Evolutionary conservation across 1,140 invertebrate species (phyloP).

Genomic region (Muscidifurax raptorellus): DNA sequence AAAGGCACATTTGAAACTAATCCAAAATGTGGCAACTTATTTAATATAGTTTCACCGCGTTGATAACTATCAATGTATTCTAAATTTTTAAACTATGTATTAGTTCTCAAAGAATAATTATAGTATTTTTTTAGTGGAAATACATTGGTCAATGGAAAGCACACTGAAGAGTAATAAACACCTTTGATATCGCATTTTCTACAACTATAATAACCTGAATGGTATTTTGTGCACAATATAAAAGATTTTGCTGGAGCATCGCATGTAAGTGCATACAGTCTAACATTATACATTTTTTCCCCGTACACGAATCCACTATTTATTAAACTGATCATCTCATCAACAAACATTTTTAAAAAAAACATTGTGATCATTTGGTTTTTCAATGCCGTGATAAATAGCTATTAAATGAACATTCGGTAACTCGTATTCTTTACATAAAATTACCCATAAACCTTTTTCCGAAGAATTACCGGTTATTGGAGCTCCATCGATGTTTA

Average conservation of each 20-base stretch:
- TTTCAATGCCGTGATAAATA: constrained; percentile 53
- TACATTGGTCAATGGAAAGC: constrained; percentile 57
- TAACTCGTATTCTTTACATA: constrained; percentile 41
- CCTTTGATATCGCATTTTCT: constrained; percentile 65
- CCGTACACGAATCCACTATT: constrained; percentile 37
- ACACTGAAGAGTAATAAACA: constrained; percentile 52
- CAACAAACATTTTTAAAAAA: constrained; percentile 56
- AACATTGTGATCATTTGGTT: constrained; percentile 49
- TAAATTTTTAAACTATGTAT: constrained; percentile 47
- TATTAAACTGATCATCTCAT: constrained; percentile 46
- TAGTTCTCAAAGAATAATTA: constrained; percentile 33
- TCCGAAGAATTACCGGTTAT: constrained; percentile 44
- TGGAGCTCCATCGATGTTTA: constrained; percentile 59
- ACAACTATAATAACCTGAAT: constrained; percentile 66
- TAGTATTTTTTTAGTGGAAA: constrained; percentile 12
- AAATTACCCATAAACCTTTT: constrained; percentile 57
- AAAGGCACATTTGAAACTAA: constrained; percentile 57
- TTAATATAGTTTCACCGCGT: constrained; percentile 47
- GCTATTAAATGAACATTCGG: constrained; percentile 55
- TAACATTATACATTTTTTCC: constrained; percentile 43
- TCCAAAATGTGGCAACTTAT: constrained; percentile 55
- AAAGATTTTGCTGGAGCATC: constrained; percentile 70
- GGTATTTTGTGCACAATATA: constrained; percentile 65
- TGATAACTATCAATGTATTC: constrained; percentile 44
- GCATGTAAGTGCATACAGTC: constrained; percentile 63